Evolutionary conservation across 2,797 vertebrate species (phyloP).

Genomic region (Gymnothorax reevesii): DNA sequence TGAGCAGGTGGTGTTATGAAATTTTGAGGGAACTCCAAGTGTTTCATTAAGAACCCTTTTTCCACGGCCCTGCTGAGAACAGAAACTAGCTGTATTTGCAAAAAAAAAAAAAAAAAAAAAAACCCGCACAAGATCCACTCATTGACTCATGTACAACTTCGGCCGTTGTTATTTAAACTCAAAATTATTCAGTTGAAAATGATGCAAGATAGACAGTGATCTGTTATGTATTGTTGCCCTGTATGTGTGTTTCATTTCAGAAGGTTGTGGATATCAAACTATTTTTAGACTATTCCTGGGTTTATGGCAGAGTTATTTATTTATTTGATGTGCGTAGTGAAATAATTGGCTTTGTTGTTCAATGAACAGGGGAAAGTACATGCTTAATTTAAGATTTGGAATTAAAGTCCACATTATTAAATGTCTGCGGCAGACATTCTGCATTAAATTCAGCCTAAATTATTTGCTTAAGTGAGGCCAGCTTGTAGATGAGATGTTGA

Average conservation of each 20-base stretch:
- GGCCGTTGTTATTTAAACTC: neutral
- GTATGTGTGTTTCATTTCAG: neutral
- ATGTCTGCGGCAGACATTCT: neutral
- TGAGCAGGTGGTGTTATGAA: slow-evolving; percentile 13
- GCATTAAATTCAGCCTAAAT: neutral
- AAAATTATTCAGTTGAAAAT: neutral
- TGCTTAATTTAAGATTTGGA: neutral
- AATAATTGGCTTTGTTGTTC: neutral
- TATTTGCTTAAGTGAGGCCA: neutral
- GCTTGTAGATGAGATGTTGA: neutral
- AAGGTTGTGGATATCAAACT: neutral
- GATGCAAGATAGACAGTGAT: no score
- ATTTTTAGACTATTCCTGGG: neutral
- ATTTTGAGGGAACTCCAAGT: slow-evolving; percentile 10
- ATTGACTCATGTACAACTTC: neutral
- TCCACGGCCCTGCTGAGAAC: neutral
- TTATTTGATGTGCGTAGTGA: neutral
- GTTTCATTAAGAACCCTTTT: slow-evolving; percentile 1
- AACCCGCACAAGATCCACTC: neutral
- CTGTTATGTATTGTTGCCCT: neutral
- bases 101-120: neutral
- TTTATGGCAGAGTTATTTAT: neutral
- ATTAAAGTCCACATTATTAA: neutral
- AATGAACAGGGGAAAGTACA: neutral
- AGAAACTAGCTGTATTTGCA: neutral